Percentiles rank a stretch among this genome's conserved stretches.
These are phyloP conservation scores for Ivindomyrus marchei DNA, from an alignment of 2,113 vertebrate species.

Conservation along the genomic window DNA sequence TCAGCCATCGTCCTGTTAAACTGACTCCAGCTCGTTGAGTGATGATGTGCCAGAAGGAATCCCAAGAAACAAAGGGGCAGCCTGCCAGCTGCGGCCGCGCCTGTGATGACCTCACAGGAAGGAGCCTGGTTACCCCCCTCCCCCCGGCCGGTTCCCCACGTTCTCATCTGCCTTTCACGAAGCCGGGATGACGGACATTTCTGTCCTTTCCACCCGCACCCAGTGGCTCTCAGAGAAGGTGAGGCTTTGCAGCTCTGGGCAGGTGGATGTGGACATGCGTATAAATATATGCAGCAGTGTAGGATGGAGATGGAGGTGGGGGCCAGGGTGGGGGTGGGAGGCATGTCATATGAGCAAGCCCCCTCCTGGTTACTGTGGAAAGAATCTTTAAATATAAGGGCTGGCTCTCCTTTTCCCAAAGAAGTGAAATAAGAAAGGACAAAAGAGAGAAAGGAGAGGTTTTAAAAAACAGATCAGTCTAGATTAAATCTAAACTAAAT, in stretches of 20 bases:
- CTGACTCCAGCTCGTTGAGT: background rate
- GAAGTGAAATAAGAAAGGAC: background rate
- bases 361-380: background rate
- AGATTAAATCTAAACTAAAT: background rate
- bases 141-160: background rate
- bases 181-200: background rate
- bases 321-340: background rate
- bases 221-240: background rate
- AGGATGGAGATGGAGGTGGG: background rate
- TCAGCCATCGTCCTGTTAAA: background rate
- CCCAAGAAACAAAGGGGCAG: background rate
- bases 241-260: background rate
- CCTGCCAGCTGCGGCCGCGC: no score
- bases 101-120: background rate
- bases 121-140: background rate
- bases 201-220: background rate
- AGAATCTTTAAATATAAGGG: background rate
- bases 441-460: background rate
- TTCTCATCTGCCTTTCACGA: background rate
- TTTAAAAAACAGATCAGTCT: background rate
- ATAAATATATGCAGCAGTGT: background rate
- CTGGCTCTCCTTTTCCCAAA: background rate
- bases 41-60: background rate
- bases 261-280: background rate
- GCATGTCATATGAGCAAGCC: background rate